Base-by-base conservation (phyloP, 2,888 invertebrate genomes). In the Linyphia triangularis region DNA sequence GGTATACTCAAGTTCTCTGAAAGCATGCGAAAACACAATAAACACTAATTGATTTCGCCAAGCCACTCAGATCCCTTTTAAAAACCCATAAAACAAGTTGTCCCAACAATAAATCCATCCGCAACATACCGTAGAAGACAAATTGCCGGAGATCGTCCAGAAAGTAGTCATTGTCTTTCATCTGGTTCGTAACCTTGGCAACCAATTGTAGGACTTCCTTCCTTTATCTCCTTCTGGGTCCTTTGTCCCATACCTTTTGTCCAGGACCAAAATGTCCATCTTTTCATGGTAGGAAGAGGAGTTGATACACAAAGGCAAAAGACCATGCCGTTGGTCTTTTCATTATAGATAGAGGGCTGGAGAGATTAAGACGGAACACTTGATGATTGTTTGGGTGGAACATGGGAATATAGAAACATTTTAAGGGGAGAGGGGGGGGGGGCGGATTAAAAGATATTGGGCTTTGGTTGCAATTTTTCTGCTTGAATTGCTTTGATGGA, bases 151-250 rank as follows among this genome's bases (percentile, higher is more conserved):
- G 59, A 59, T 59, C 72, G 26, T 43, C 70, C 61, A 61, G 51
- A n/a, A 82, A 72, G 72, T 82, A 63, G 72, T 63, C 72, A 72
- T 82, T 82, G 82, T 82, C 82, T 82, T 82, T 82, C 82, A 72
- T 79, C 63, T 33, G 59, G 59, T 5, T 28, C 28, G 82, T 82
- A 72, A 70, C 82, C 63, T 28, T 40, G 82, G 72, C 24, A 70
- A 82, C 82, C 72, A 63, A 72, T 82, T 82, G 72, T 43, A 28
- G 33, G 82, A 28, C n/a, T 69, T 69, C 69, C 70, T 82, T 82
- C 61, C 81, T 24, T 65, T 70, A 59, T 70, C 70, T 79, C 22
- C 57, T n/a, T 63, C 26, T 40, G 16, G 33, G 24, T 24, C 61
- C 40, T 63, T 82, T 82, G 82, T 72, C 63, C 65, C 24, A 9